Percentiles rank a stretch among this genome's conserved stretches.
These are phyloP conservation scores for Spodoptera exigua DNA, from an alignment of 2,888 invertebrate species.

Conservation along the genomic window DNA sequence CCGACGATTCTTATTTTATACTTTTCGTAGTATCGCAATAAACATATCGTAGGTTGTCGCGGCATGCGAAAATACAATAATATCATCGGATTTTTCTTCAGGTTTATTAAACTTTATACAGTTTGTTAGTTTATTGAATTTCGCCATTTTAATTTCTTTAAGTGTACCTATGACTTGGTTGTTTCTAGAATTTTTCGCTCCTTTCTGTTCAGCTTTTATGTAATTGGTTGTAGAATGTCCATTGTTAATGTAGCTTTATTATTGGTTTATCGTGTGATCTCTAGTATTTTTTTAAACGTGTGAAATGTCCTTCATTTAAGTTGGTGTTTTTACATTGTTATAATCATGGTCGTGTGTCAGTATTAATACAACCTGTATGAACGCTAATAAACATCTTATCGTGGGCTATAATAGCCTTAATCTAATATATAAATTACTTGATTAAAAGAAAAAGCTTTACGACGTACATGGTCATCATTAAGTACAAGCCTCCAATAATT, in stretches of 20 bases:
- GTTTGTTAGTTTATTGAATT: constrained; percentile 38
- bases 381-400: not conserved
- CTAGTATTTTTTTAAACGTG: constrained; percentile 18
- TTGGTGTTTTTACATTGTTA: constrained; percentile 34
- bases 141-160: constrained; percentile 43
- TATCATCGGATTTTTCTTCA: constrained; percentile 37
- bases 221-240: constrained; percentile 24
- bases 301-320: constrained; percentile 27
- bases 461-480: constrained; percentile 4
- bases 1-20: constrained; percentile 32
- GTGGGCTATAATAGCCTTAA: not conserved
- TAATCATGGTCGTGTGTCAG: constrained; percentile 28
- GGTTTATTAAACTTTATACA: constrained; percentile 35
- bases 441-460: not conserved
- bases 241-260: constrained; percentile 23
- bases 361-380: not conserved
- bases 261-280: constrained; percentile 22
- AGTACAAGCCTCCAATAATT: constrained; percentile 5
- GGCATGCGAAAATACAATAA: constrained; percentile 53
- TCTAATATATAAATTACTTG: not conserved
- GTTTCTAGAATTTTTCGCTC: constrained; percentile 26
- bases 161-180: constrained; percentile 26
- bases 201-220: constrained; percentile 37
- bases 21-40: constrained; percentile 34
- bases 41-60: constrained; percentile 34